phyloP scores from a whole-genome alignment of 2,888 invertebrate genomes.

The Muschampia staudingeri region DNA sequence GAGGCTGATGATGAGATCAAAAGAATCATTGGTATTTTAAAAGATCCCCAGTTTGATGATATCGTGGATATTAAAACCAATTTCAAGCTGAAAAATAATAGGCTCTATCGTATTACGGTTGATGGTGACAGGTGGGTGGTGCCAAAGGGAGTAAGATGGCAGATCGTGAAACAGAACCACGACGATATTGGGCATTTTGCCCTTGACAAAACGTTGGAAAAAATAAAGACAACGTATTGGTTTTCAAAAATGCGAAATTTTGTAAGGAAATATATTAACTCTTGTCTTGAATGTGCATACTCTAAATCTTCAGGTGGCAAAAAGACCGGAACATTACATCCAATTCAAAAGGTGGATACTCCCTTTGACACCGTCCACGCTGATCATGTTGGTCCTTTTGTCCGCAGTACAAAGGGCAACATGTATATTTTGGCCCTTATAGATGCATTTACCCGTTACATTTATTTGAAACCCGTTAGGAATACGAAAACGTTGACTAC shows the following conservation, averaged over 20 bases:
- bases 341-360: background rate
- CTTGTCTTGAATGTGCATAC: background rate
- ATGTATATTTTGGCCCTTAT: background rate
- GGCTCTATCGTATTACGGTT: background rate
- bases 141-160: background rate
- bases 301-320: background rate
- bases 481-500: background rate
- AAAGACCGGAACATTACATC: background rate
- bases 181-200: conserved; percentile 1
- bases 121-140: background rate
- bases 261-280: background rate
- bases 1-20: background rate
- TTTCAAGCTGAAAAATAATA: background rate
- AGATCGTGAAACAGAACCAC: background rate
- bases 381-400: background rate
- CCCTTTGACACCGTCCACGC: background rate
- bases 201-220: background rate
- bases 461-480: background rate
- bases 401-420: background rate
- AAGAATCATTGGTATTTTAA: background rate
- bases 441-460: background rate
- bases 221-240: background rate
- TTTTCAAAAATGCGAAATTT: background rate
- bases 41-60: background rate
- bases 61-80: background rate